These are phyloP conservation scores for Megaptera novaeangliae DNA, from an alignment of 2,113 vertebrate genomes.

Conservation along the genomic window DNA sequence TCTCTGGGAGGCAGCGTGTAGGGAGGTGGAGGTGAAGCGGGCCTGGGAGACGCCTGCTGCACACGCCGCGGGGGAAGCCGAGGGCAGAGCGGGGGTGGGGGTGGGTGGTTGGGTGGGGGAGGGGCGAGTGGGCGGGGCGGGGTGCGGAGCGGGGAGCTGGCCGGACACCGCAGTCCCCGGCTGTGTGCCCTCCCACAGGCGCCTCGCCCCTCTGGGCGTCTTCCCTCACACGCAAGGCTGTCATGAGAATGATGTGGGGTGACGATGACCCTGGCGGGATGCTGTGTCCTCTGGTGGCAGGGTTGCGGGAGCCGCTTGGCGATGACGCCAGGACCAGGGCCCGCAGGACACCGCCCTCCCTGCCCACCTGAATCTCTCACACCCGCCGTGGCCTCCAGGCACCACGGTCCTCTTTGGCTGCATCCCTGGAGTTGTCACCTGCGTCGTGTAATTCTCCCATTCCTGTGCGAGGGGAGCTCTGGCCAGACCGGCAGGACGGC, in stretches of 20 bases:
- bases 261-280: accelerated
- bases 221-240: background rate
- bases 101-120: too few species aligned
- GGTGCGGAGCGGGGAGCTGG: accelerated
- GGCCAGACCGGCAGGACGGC: accelerated
- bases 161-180: accelerated
- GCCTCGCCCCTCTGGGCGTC: accelerated
- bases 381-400: accelerated
- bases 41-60: accelerated
- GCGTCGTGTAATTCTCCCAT: background rate
- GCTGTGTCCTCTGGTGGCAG: too few species aligned
- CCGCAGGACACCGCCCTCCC: accelerated
- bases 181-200: background rate
- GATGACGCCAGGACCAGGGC: background rate
- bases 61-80: accelerated
- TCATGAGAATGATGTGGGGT: background rate
- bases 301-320: background rate
- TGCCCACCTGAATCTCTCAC: background rate
- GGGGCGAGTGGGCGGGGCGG: background rate
- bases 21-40: too few species aligned
- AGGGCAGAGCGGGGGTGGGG: too few species aligned
- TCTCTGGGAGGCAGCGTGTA: background rate
- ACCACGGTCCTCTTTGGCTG: background rate
- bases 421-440: too few species aligned
- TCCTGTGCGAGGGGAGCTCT: background rate